Evolutionary conservation across 2,113 vertebrate species (phyloP).

Genomic region (Oreochromis aureus): DNA sequence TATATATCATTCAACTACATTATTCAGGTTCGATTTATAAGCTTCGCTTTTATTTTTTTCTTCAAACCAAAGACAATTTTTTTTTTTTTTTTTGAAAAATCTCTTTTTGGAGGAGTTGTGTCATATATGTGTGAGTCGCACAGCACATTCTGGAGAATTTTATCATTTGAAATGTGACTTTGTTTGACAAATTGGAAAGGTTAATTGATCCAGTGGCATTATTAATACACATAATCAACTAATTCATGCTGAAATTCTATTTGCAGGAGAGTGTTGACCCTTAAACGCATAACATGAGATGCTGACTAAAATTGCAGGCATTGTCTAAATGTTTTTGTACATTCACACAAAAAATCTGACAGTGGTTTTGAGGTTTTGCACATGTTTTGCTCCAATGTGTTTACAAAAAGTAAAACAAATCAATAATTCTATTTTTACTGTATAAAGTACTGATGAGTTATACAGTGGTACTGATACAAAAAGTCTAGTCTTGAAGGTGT

Average conservation of each 20-base stretch:
- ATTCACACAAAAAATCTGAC: background rate
- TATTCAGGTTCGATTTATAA: background rate
- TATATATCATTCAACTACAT: background rate
- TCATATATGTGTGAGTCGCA: fast-evolving
- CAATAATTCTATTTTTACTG: background rate
- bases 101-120: background rate
- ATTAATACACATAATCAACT: background rate
- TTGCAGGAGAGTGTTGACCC: background rate
- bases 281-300: background rate
- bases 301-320: background rate
- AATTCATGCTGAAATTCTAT: background rate
- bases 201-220: background rate
- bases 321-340: background rate
- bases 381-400: background rate
- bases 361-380: background rate
- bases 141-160: background rate
- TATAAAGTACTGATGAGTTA: background rate
- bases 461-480: background rate
- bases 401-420: background rate
- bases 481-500: background rate
- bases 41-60: background rate
- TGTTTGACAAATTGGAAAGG: background rate
- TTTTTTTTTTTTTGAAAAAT: fast-evolving
- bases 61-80: background rate
- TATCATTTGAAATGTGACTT: background rate